Conservation (phyloP, 2,797 vertebrate species). For the Acanthurus tractus region DNA sequence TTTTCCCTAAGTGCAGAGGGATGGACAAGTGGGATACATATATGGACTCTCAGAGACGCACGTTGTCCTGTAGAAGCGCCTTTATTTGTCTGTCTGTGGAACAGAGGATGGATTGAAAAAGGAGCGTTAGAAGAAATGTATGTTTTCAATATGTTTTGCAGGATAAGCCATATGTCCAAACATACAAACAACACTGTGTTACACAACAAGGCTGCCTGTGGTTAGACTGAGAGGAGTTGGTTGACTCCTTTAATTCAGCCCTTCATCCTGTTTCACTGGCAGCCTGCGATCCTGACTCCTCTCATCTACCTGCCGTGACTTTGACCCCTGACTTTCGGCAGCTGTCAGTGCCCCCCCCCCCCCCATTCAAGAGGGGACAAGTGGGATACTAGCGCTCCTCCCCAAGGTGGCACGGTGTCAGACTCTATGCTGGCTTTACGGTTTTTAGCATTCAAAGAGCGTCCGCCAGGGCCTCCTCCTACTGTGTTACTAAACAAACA, state of each 20-base stretch:
- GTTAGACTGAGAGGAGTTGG: slow-evolving; percentile 52
- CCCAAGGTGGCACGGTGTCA: slow-evolving; percentile 66
- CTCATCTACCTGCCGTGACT: slow-evolving; percentile 76
- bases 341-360: slow-evolving; percentile 74
- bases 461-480: slow-evolving; percentile 59
- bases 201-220: slow-evolving; percentile 26
- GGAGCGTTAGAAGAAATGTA: slow-evolving; percentile 44
- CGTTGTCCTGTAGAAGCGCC: slow-evolving; percentile 56
- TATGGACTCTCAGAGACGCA: slow-evolving; percentile 53
- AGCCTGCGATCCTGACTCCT: slow-evolving; percentile 54
- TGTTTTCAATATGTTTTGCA: slow-evolving; percentile 1
- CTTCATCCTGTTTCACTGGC: slow-evolving; percentile 28
- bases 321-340: slow-evolving; percentile 77
- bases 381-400: slow-evolving; percentile 43
- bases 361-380: slow-evolving; percentile 49
- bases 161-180: slow-evolving; percentile 17
- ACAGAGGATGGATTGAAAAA: slow-evolving; percentile 57
- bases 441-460: slow-evolving; percentile 78
- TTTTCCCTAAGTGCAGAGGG: slow-evolving; percentile 2
- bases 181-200: not conserved
- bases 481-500: slow-evolving; percentile 82
- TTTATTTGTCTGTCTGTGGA: slow-evolving; percentile 56
- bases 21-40: slow-evolving; percentile 39
- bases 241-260: slow-evolving; percentile 38
- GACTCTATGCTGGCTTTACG: slow-evolving; percentile 72